Conservation (phyloP, 2,888 invertebrate genomes). For the Augochlorella aurata region DNA sequence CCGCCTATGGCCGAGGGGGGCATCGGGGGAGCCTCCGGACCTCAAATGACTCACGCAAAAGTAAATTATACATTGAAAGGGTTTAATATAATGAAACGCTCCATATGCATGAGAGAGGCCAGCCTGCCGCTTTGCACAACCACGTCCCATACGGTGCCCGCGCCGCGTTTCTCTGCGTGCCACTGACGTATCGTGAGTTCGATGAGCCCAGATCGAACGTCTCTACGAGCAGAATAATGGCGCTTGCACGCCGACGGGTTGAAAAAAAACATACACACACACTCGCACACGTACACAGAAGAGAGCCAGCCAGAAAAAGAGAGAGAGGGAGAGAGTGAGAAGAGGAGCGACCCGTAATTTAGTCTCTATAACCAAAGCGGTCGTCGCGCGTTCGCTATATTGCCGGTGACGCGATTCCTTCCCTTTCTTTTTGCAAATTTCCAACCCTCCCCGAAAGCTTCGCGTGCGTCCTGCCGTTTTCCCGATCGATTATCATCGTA, state of each 20-base stretch:
- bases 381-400: constrained; percentile 42
- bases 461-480: constrained; percentile 1
- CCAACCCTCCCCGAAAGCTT: constrained; percentile 7
- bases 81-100: constrained; percentile 87
- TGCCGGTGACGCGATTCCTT: constrained; percentile 36
- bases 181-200: constrained; percentile 74
- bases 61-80: constrained; percentile 87
- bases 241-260: constrained; percentile 62
- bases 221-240: constrained; percentile 67
- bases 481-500: constrained; percentile 1
- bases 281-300: neutral
- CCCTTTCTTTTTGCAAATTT: constrained; percentile 43
- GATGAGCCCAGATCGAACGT: constrained; percentile 70
- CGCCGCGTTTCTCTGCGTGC: constrained; percentile 74
- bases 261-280: constrained; percentile 21
- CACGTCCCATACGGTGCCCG: constrained; percentile 59
- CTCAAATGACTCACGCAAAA: constrained; percentile 86
- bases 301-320: neutral
- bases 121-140: constrained; percentile 74
- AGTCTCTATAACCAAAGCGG: constrained; percentile 65
- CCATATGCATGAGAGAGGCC: constrained; percentile 86
- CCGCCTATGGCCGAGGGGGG: constrained; percentile 51
- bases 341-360: constrained; percentile 58
- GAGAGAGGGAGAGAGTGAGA: neutral
- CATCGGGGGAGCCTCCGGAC: constrained; percentile 61